These are phyloP conservation scores for Strongylocentrotus purpuratus DNA, from an alignment of 35 echinoderm and acorn worm genomes.

Conservation along the genomic window DNA sequence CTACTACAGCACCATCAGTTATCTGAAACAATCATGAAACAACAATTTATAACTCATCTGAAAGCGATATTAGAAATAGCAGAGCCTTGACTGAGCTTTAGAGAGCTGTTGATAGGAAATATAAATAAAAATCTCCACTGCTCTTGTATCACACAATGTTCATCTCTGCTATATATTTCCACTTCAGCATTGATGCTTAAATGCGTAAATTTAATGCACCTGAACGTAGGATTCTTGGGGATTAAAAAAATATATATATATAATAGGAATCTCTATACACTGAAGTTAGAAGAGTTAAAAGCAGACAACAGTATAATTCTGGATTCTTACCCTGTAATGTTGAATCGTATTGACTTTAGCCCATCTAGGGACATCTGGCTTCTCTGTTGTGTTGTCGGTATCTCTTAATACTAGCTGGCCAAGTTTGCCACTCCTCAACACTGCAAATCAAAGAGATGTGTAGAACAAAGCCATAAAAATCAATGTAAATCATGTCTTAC, in stretches of 20 bases:
- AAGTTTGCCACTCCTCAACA: conserved; percentile 71
- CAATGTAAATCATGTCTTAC: neutral
- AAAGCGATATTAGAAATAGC: too few species aligned
- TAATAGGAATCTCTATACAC: neutral
- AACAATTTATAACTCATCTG: neutral
- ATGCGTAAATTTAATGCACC: too few species aligned
- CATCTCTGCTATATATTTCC: too few species aligned
- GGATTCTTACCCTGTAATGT: conserved; percentile 69
- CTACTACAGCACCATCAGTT: neutral
- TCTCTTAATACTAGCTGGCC: conserved; percentile 81
- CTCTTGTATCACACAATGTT: too few species aligned
- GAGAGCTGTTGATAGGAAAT: too few species aligned
- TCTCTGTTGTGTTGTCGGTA: conserved; percentile 46
- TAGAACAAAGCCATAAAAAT: neutral
- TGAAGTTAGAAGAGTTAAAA: neutral
- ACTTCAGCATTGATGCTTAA: too few species aligned
- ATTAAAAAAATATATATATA: too few species aligned
- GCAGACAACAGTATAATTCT: neutral
- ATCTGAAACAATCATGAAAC: neutral
- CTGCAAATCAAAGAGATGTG: conserved; percentile 30
- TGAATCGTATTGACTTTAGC: conserved; percentile 79
- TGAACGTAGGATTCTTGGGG: too few species aligned
- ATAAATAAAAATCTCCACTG: too few species aligned
- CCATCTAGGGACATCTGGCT: conserved; percentile 57
- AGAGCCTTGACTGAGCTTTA: too few species aligned